These are phyloP conservation scores for Mobula hypostoma DNA, from an alignment of 2,113 vertebrate species.

Conservation along the genomic window DNA sequence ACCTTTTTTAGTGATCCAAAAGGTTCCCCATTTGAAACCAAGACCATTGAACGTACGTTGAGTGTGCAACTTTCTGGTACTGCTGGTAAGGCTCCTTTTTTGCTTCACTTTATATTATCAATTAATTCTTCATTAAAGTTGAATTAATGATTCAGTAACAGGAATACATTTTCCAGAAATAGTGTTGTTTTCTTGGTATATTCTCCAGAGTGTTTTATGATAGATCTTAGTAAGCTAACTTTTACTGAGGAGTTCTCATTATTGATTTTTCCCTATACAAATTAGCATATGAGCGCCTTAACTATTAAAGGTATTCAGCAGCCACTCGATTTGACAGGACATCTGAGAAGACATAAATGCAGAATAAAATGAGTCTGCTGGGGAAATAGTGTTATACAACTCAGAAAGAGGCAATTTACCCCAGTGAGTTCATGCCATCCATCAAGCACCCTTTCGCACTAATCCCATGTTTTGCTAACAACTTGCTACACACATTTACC, in stretches of 20 bases:
- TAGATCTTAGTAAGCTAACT: not conserved
- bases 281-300: not conserved
- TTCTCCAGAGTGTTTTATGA: not conserved
- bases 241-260: not conserved
- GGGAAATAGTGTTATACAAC: not conserved
- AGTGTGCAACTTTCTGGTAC: constrained; percentile 99
- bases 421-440: no score
- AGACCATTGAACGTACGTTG: constrained; percentile 98
- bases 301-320: not conserved
- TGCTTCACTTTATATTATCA: not conserved
- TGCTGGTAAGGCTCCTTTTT: constrained; percentile 75
- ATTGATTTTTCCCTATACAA: not conserved
- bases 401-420: no score
- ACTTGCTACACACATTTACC: not conserved
- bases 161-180: not conserved
- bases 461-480: not conserved
- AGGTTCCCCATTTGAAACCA: constrained; percentile 99
- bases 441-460: no score
- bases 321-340: not conserved
- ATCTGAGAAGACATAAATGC: not conserved
- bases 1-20: constrained; percentile 98
- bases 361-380: not conserved
- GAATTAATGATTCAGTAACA: not conserved
- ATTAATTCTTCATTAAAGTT: not conserved
- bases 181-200: not conserved